Conservation (phyloP, 2,113 vertebrate species). For the Hippocampus barbouri region DNA sequence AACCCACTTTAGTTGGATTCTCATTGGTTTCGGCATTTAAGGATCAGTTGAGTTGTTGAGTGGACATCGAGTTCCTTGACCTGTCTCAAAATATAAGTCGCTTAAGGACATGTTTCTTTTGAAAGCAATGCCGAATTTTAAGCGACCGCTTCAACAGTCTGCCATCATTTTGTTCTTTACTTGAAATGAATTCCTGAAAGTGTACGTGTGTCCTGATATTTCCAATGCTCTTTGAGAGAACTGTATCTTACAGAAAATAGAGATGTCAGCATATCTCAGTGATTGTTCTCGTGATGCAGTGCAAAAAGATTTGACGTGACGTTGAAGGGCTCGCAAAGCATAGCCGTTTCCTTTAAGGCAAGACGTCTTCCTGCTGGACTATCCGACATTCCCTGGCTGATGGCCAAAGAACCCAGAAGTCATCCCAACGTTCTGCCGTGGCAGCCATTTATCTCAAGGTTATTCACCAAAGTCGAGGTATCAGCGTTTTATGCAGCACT, state of each 20-base stretch:
- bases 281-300: background rate
- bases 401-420: background rate
- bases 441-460: conserved; percentile 6
- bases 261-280: background rate
- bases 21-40: background rate
- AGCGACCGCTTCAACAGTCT: background rate
- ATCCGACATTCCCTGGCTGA: conserved; percentile 31
- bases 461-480: background rate
- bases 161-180: background rate
- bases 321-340: conserved; percentile 6
- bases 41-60: background rate
- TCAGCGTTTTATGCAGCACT: background rate
- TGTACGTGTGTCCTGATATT: background rate
- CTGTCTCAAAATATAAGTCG: background rate
- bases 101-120: background rate
- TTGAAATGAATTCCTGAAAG: background rate
- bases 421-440: conserved; percentile 9
- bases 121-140: background rate
- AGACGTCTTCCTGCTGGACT: conserved; percentile 27
- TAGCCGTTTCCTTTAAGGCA: conserved; percentile 18
- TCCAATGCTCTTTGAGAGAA: background rate
- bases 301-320: background rate
- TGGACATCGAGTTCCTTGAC: background rate
- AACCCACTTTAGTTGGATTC: background rate
- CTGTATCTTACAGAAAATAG: background rate